phyloP scores from a whole-genome alignment of 2,888 invertebrate species.

The Limnephilus lunatus region DNA sequence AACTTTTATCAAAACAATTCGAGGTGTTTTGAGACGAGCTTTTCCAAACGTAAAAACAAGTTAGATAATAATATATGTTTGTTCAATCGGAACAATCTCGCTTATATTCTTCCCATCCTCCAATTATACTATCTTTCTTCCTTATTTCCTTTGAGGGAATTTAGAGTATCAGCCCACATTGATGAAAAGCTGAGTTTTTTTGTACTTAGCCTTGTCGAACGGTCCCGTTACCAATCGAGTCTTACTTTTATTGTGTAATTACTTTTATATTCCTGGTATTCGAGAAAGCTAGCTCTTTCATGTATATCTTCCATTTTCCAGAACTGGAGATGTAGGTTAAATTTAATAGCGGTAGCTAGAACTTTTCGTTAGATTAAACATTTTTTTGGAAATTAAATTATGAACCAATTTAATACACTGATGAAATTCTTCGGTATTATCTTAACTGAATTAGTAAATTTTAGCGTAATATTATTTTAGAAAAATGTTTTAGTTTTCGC shows the following conservation, averaged over 20 bases:
- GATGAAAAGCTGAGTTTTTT: background rate
- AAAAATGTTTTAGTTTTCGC: too few relatives aligned
- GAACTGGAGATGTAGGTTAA: background rate
- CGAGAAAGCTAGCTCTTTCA: background rate
- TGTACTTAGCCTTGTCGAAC: background rate
- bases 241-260: background rate
- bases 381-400: background rate
- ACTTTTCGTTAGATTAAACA: background rate
- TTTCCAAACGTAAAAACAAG: background rate
- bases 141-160: background rate
- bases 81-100: background rate
- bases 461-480: too few relatives aligned
- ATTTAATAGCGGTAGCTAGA: background rate
- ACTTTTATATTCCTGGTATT: background rate
- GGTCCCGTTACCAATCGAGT: background rate
- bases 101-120: background rate
- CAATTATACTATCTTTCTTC: background rate
- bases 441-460: background rate
- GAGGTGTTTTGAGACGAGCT: background rate
- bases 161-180: background rate
- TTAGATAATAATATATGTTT: background rate
- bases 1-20: background rate
- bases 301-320: background rate
- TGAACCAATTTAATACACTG: background rate
- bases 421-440: too few relatives aligned